phyloP scores from a whole-genome alignment of 2,888 invertebrate genomes.

The Plebejus anna region DNA sequence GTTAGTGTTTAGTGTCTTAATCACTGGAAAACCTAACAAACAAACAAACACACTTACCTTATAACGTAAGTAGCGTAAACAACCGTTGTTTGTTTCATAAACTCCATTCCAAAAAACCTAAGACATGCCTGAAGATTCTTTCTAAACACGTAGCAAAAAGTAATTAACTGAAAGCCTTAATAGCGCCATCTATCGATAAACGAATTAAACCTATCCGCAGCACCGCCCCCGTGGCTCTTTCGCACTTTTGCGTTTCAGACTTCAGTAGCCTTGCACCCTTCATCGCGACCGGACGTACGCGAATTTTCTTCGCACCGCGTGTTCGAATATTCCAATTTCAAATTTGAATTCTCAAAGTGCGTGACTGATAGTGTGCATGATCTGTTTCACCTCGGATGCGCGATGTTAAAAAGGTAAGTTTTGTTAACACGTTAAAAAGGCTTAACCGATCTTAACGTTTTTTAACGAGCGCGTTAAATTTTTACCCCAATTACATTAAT shows the following conservation, averaged over 20 bases:
- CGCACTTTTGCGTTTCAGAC: constrained; percentile 38
- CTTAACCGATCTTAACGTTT: not conserved
- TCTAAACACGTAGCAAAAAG: not conserved
- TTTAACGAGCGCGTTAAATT: not conserved
- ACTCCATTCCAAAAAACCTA: not conserved
- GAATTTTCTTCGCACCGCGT: not conserved
- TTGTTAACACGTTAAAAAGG: not conserved
- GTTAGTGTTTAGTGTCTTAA: too few species aligned
- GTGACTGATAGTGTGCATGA: not conserved
- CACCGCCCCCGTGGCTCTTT: constrained; percentile 55
- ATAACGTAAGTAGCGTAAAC: not conserved
- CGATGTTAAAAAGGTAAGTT: not conserved
- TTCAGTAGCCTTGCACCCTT: not conserved
- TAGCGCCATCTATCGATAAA: constrained; percentile 43
- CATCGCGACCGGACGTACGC: not conserved
- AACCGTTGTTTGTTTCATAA: not conserved
- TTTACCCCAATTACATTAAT: constrained; percentile 9
- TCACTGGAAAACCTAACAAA: too few species aligned
- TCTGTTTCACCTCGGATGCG: not conserved
- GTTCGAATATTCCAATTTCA: constrained; percentile 9
- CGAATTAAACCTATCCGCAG: constrained; percentile 44
- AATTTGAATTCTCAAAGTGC: constrained; percentile 7
- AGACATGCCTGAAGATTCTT: constrained; percentile 21
- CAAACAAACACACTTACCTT: too few species aligned
- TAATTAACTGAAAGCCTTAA: constrained; percentile 30